Conservation (phyloP, 2,113 vertebrate species). For the Lagopus muta region DNA sequence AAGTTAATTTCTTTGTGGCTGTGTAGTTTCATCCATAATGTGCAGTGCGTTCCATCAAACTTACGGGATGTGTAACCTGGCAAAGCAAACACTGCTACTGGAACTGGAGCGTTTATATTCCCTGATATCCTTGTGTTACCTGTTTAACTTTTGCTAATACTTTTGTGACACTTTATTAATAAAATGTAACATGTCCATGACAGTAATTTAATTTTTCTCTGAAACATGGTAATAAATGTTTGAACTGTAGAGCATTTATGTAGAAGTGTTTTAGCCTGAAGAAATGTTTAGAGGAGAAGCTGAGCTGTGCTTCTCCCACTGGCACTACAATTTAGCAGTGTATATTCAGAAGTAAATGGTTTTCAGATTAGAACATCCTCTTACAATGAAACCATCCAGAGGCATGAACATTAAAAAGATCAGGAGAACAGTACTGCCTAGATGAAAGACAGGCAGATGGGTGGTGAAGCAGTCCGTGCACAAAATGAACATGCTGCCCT, state of each 20-base stretch:
- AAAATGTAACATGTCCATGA: neutral
- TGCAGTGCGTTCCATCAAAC: neutral
- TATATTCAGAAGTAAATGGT: conserved; percentile 46
- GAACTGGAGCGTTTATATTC: conserved; percentile 29
- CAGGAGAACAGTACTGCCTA: neutral
- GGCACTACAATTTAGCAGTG: neutral
- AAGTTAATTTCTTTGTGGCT: conserved; percentile 21
- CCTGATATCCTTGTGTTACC: conserved; percentile 20
- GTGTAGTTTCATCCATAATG: neutral
- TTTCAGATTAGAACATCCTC: conserved; percentile 49
- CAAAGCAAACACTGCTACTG: conserved; percentile 38
- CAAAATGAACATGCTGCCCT: neutral
- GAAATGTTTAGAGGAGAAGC: conserved; percentile 27
- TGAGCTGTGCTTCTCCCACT: neutral
- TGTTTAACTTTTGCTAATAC: conserved; percentile 53
- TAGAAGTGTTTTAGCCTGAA: neutral
- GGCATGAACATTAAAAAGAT: neutral
- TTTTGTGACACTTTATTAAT: conserved; percentile 56
- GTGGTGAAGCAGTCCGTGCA: neutral
- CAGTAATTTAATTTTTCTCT: conserved; percentile 35
- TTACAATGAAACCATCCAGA: conserved; percentile 10
- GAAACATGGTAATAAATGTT: conserved; percentile 37
- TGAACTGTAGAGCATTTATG: neutral
- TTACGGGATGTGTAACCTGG: neutral
- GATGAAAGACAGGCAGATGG: neutral